Percentiles rank a stretch among this genome's conserved stretches.
phyloP scores from a whole-genome alignment of 2,888 invertebrate species.

The Dasysyrphus albostriatus region DNA sequence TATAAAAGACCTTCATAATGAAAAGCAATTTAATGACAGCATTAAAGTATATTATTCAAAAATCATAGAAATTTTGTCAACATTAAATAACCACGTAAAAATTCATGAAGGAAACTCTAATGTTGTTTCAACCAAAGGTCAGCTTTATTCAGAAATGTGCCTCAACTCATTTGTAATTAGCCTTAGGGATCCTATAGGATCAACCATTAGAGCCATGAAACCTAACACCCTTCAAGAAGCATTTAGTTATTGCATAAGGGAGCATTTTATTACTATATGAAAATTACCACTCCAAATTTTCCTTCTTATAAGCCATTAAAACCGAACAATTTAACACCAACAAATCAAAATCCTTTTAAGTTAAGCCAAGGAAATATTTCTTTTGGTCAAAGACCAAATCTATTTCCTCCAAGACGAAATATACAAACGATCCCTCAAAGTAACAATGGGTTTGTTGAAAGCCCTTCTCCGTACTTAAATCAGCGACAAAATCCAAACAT shows the following conservation, averaged over 20 bases:
- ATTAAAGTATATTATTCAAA: no score
- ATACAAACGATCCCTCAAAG: conserved; percentile 2
- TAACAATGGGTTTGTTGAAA: background rate
- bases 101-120: conserved; percentile 15
- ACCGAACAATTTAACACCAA: background rate
- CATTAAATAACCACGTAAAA: conserved; percentile 16
- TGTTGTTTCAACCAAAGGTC: conserved; percentile 1
- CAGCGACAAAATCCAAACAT: conserved; percentile 10
- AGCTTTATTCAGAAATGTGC: conserved; percentile 15
- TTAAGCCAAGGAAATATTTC: background rate
- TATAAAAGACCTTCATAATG: conserved; percentile 18
- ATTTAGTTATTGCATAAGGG: conserved; percentile 20
- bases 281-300: no score
- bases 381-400: background rate
- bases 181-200: conserved; percentile 10
- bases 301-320: background rate
- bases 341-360: background rate
- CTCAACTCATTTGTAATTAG: conserved; percentile 16
- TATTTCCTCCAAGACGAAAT: background rate
- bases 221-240: conserved; percentile 14
- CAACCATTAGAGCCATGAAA: conserved; percentile 26
- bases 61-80: no score
- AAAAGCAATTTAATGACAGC: conserved; percentile 14
- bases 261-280: no score
- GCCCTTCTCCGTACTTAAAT: background rate